phyloP scores from a whole-genome alignment of 2,797 vertebrate species.

The Danio tinwini region DNA sequence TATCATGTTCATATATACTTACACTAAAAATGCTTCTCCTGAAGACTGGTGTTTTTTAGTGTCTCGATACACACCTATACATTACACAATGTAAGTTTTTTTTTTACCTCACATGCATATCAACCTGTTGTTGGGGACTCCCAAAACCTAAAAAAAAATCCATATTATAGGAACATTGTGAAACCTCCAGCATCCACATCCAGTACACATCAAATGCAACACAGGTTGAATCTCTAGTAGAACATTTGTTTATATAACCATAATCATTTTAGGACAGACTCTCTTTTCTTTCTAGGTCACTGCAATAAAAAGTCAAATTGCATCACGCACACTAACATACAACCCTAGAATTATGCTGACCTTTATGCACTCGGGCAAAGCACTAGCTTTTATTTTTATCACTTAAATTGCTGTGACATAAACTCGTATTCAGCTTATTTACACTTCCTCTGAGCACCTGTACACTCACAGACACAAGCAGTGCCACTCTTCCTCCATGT shows the following conservation, averaged over 20 bases:
- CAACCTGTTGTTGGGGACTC: too few species aligned
- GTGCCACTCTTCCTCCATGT: conserved; percentile 38
- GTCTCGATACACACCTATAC: too few species aligned
- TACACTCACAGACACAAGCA: conserved; percentile 29
- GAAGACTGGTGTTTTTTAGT: too few species aligned
- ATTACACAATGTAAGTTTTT: too few species aligned
- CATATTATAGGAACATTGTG: too few species aligned
- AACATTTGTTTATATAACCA: conserved; percentile 15
- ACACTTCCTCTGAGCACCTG: conserved; percentile 1
- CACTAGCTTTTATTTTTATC: conserved; percentile 26
- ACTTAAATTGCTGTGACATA: conserved; percentile 2
- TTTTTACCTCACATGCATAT: too few species aligned
- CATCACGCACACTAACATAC: background rate
- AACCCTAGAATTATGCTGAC: conserved; percentile 4
- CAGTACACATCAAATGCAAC: conserved; percentile 16
- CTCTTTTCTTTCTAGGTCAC: conserved; percentile 35
- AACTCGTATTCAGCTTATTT: background rate
- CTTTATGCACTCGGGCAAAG: background rate
- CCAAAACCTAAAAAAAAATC: too few species aligned
- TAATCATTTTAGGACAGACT: background rate
- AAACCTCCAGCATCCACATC: too few species aligned
- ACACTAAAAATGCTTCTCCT: too few species aligned
- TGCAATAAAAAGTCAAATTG: conserved; percentile 3
- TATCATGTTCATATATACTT: too few species aligned
- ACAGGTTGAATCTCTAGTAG: too few species aligned